Evolutionary conservation across 2,113 vertebrate genomes (phyloP).

Genomic region (Microtus pennsylvanicus): DNA sequence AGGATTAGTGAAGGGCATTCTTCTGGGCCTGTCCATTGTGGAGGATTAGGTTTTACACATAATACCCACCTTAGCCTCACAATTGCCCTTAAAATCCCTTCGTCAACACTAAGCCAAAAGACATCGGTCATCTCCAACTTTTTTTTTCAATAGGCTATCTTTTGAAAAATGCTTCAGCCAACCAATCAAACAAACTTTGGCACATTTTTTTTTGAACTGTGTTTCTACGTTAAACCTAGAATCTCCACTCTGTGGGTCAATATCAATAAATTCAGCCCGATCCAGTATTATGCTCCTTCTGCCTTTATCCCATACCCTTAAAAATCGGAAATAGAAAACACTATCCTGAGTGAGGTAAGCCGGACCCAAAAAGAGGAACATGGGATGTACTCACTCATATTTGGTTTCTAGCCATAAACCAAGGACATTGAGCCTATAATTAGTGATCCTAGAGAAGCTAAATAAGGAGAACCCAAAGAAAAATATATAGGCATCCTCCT

Average conservation of each 20-base stretch:
- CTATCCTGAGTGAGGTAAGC: too few species aligned
- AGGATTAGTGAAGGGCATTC: too few species aligned
- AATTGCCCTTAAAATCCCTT: background rate
- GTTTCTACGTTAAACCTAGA: background rate
- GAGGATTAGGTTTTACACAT: background rate
- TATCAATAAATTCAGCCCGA: background rate
- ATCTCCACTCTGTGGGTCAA: background rate
- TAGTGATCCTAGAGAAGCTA: too few species aligned
- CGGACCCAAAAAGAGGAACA: too few species aligned
- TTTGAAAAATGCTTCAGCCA: background rate
- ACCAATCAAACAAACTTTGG: background rate
- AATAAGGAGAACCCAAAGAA: too few species aligned
- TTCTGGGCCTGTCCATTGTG: background rate
- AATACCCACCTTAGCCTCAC: too few species aligned
- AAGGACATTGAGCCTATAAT: too few species aligned
- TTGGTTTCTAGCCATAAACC: too few species aligned
- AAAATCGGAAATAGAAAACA: too few species aligned
- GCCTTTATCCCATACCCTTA: background rate
- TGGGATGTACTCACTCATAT: too few species aligned
- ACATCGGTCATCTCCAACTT: background rate
- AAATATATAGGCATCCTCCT: too few species aligned
- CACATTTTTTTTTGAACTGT: background rate
- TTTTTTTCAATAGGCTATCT: background rate
- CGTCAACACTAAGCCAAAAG: background rate
- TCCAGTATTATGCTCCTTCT: too few species aligned